These are phyloP conservation scores for Drosophila micromelanica DNA, from an alignment of 1,140 invertebrate species.

Conservation along the genomic window DNA sequence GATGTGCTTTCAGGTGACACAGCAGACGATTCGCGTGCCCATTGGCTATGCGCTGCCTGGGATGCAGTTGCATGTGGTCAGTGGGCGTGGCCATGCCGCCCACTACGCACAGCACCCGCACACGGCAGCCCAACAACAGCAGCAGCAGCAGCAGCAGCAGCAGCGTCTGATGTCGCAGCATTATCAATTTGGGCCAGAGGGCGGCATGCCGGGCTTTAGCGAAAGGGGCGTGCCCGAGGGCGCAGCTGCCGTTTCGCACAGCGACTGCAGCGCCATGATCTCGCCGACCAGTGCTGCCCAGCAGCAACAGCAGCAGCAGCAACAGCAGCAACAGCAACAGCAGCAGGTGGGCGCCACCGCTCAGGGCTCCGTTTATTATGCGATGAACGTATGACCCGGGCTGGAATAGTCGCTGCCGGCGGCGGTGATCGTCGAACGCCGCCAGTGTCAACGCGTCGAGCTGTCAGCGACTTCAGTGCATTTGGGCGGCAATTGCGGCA, in stretches of 20 bases:
- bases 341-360: constrained; percentile 33
- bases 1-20: constrained; percentile 66
- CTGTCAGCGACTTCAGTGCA: constrained; percentile 83
- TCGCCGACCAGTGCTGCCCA: constrained; percentile 81
- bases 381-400: constrained; percentile 85
- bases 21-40: constrained; percentile 84
- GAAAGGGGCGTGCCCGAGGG: constrained; percentile 88
- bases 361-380: constrained; percentile 84
- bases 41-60: constrained; percentile 82
- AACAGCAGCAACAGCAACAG: constrained; percentile 43
- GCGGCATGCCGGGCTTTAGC: constrained; percentile 84
- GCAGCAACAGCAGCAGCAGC: constrained; percentile 60
- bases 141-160: constrained; percentile 79
- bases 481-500: constrained; percentile 58
- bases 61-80: constrained; percentile 84
- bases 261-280: constrained; percentile 83
- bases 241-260: constrained; percentile 86
- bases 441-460: constrained; percentile 84
- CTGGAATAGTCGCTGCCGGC: constrained; percentile 81
- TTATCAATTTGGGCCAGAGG: constrained; percentile 83
- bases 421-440: constrained; percentile 83
- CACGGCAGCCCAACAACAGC: constrained; percentile 53
- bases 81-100: constrained; percentile 81
- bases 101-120: constrained; percentile 82
- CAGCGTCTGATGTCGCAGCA: constrained; percentile 71